Conservation (phyloP, 2,888 invertebrate species). For the Sphecodes monilicornis region DNA sequence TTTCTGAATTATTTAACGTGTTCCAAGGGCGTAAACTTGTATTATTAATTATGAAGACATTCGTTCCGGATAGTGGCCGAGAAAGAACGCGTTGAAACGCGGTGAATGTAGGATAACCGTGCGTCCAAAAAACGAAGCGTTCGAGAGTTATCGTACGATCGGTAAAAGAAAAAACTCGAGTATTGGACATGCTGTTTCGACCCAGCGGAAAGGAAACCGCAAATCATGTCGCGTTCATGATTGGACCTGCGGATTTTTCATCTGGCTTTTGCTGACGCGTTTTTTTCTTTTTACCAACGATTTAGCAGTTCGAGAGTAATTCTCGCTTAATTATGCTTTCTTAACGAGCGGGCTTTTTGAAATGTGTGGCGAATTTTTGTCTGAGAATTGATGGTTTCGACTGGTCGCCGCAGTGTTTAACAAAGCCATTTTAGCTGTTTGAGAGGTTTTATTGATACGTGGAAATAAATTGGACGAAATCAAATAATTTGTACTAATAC, state of each 20-base stretch:
- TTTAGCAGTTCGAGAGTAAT: not conserved
- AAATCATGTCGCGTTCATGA: conserved; percentile 2
- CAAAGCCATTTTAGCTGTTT: too few relatives aligned
- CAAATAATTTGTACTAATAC: too few relatives aligned
- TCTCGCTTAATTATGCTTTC: too few relatives aligned
- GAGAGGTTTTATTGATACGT: too few relatives aligned
- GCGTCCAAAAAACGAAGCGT: not conserved
- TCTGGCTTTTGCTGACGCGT: not conserved
- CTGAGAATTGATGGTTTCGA: too few relatives aligned
- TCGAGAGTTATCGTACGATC: not conserved
- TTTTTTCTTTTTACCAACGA: not conserved
- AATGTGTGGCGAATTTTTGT: not conserved
- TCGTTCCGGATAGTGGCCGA: not conserved
- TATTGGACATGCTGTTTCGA: not conserved
- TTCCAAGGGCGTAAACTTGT: not conserved
- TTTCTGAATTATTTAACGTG: not conserved
- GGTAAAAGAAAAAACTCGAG: not conserved
- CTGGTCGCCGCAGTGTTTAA: too few relatives aligned
- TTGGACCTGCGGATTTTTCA: not conserved
- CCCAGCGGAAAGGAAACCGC: not conserved
- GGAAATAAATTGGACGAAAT: too few relatives aligned
- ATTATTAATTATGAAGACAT: not conserved
- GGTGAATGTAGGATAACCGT: not conserved
- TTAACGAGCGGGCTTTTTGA: not conserved
- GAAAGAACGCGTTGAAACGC: not conserved